Evolutionary conservation across 1,140 invertebrate species (phyloP), one percentile per base, ranked within the genome.

Genomic region (Tetraneura akinire): DNA sequence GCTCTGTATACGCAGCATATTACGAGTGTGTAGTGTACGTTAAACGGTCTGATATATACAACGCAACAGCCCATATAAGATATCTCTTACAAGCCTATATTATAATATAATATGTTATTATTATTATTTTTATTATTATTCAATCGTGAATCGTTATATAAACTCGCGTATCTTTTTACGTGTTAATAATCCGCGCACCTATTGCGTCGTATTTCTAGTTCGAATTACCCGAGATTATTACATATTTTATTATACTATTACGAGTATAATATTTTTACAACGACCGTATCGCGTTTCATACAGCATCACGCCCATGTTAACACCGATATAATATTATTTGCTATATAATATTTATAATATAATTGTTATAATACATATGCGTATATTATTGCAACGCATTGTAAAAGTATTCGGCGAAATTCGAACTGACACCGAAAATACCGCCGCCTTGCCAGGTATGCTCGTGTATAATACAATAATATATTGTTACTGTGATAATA

Each of bases 201-300:
- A 14, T 29, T 29, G 14, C 45, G 23, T 29, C 70, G 66, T 4
- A 42, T 45, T n/a, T 47, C 21, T 21, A n/a, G 71, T 74, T 74
- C 71, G n/a, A 11, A 74, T 74, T 74, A 74, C 71, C 18, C 71
- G 49, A 37, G 23, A 45, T 45, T n/a, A 32, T 45, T n/a, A 32
- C 9, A 62, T 62, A 62, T 62, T 14, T 16, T 42, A 62, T 29
- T 62, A 26, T 62, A 26, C n/a, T 29, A 23, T 62, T 62, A 62
- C 57, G 21, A 8, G 57, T 18, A 29, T 32, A 62, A 14, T 32
- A 32, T 62, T 18, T 37, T 37, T 68, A 68, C 32, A 42, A 32
- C 71, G 42, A 42, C 49, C 51, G 71, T 74, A 74, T 74, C 71
- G 13, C n/a, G 71, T 74, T 74, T 42, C 64, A 21, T 11, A 57